Conservation (phyloP, 2,888 invertebrate genomes). For the Meghimatium bilineatum region DNA sequence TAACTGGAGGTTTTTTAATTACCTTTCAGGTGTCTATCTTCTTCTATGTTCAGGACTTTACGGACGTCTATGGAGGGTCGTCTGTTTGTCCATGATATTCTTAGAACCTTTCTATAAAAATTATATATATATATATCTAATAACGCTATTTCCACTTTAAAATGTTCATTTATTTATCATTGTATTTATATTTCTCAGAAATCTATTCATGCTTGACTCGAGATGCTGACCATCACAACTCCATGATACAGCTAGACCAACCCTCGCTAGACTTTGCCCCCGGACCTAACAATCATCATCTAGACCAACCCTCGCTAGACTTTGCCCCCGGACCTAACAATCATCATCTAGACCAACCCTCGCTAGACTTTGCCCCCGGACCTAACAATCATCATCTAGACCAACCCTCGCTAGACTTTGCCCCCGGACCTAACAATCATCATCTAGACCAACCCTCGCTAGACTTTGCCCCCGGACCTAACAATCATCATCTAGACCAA, state of each 20-base stretch:
- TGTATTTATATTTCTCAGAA: neutral
- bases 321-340: neutral
- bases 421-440: neutral
- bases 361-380: neutral
- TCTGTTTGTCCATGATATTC: too few species aligned
- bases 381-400: neutral
- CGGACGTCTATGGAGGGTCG: too few species aligned
- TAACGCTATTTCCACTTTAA: too few species aligned
- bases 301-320: neutral
- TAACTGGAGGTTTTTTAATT: too few species aligned
- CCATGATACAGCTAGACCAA: conserved; percentile 12
- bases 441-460: neutral
- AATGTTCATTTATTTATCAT: neutral
- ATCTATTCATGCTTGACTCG: neutral
- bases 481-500: neutral
- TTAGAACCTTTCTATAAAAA: too few species aligned
- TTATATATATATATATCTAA: too few species aligned
- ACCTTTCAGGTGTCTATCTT: too few species aligned
- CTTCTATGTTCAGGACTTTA: too few species aligned
- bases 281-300: neutral
- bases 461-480: neutral
- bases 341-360: neutral
- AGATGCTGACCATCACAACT: neutral
- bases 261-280: neutral
- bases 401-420: neutral